phyloP scores from a whole-genome alignment of 1,140 invertebrate species.

The Nebria ingens region DNA sequence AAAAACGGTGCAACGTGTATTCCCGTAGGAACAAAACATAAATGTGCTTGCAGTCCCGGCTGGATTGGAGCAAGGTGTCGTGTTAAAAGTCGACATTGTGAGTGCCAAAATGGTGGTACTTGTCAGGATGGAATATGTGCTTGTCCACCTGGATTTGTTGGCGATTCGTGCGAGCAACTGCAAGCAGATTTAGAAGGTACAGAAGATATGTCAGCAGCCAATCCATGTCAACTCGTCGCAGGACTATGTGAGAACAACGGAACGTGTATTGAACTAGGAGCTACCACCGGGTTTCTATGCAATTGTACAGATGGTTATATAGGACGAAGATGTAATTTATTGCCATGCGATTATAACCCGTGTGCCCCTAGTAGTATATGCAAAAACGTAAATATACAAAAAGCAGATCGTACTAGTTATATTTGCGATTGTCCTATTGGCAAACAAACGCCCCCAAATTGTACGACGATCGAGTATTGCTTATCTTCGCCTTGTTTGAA shows the following conservation, averaged over 20 bases:
- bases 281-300: constrained; percentile 42
- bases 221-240: not conserved
- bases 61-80: constrained; percentile 39
- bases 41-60: constrained; percentile 34
- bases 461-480: constrained; percentile 43
- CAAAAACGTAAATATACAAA: constrained; percentile 33
- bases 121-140: constrained; percentile 41
- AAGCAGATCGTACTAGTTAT: constrained; percentile 33
- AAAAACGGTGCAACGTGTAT: constrained; percentile 32
- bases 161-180: constrained; percentile 37
- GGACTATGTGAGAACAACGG: constrained; percentile 46
- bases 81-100: constrained; percentile 42
- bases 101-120: constrained; percentile 42
- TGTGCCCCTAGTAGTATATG: constrained; percentile 42
- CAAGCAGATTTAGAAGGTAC: constrained; percentile 34
- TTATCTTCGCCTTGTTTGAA: constrained; percentile 39
- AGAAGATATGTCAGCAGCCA: not conserved
- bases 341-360: constrained; percentile 45
- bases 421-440: constrained; percentile 43
- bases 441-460: constrained; percentile 36
- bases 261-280: constrained; percentile 35
- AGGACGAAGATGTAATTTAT: constrained; percentile 41
- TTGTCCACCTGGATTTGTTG: constrained; percentile 40
- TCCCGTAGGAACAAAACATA: constrained; percentile 22
- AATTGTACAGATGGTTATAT: constrained; percentile 45